A percentile compares a stretch with the other conserved stretches of the same genome.
These are phyloP conservation scores for Uloborus plumipes DNA, from an alignment of 2,888 invertebrate species.

Conservation along the genomic window DNA sequence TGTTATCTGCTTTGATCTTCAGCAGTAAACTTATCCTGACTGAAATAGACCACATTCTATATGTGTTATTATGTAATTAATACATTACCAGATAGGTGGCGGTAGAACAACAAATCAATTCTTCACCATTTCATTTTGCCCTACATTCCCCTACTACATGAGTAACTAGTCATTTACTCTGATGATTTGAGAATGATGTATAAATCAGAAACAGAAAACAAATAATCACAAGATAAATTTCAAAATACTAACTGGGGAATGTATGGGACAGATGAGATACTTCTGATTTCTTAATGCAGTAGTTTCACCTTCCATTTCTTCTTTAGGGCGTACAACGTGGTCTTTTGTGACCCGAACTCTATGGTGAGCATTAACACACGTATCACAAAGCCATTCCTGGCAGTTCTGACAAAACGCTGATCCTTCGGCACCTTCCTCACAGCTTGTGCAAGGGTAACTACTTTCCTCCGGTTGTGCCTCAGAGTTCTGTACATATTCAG, in stretches of 20 bases:
- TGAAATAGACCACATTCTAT: too few species aligned
- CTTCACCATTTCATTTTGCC: too few species aligned
- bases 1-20: too few species aligned
- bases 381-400: slow-evolving; percentile 91
- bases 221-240: background rate
- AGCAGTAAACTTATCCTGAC: too few species aligned
- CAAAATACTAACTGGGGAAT: slow-evolving; percentile 75
- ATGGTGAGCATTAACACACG: slow-evolving; percentile 88
- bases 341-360: slow-evolving; percentile 93
- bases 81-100: too few species aligned
- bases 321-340: slow-evolving; percentile 89
- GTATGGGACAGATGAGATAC: slow-evolving; percentile 82
- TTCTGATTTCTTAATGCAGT: slow-evolving; percentile 70
- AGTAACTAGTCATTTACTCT: too few species aligned
- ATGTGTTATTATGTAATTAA: too few species aligned
- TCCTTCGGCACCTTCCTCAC: slow-evolving; percentile 86
- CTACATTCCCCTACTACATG: too few species aligned
- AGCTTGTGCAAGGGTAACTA: slow-evolving; percentile 82
- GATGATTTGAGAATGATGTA: too few species aligned
- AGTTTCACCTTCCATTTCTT: slow-evolving; percentile 80
- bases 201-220: background rate
- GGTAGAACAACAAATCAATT: too few species aligned
- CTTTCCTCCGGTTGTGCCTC: slow-evolving; percentile 47
- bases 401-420: slow-evolving; percentile 92
- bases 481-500: slow-evolving; percentile 57